Conservation (phyloP, 2,888 invertebrate species). For the Geophilus truncorum region DNA sequence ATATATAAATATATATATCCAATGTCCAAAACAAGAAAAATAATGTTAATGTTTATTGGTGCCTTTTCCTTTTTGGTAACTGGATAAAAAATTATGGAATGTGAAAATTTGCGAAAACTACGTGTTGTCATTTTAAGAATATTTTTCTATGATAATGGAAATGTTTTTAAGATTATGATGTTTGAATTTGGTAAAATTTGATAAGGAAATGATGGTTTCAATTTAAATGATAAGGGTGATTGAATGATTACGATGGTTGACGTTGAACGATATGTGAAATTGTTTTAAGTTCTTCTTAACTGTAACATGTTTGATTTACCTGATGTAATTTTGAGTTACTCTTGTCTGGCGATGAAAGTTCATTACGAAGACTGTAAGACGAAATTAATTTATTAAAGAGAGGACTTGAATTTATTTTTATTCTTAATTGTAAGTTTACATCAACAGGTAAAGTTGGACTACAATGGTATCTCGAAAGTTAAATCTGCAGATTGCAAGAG, state of each 20-base stretch:
- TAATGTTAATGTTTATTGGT: constrained; percentile 1
- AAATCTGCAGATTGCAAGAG: too few species aligned
- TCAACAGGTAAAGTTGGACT: too few species aligned
- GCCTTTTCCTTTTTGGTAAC: background rate
- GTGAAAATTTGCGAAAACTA: background rate
- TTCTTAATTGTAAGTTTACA: background rate
- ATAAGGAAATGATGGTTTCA: background rate
- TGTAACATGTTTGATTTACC: constrained; percentile 30
- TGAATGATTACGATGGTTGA: background rate
- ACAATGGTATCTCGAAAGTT: too few species aligned
- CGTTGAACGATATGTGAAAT: background rate
- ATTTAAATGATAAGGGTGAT: background rate
- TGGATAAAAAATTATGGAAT: background rate
- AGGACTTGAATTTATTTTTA: background rate
- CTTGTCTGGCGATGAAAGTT: background rate
- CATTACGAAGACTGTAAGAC: constrained; percentile 19
- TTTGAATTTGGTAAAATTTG: background rate
- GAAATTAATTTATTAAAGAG: constrained; percentile 22
- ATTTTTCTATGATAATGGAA: background rate
- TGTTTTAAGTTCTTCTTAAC: background rate
- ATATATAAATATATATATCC: background rate
- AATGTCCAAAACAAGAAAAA: background rate
- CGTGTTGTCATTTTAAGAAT: background rate
- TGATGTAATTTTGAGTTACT: constrained; percentile 5
- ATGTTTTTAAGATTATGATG: background rate